Evolutionary conservation across 2,113 vertebrate species (phyloP).

Genomic region (Fregata magnificens): DNA sequence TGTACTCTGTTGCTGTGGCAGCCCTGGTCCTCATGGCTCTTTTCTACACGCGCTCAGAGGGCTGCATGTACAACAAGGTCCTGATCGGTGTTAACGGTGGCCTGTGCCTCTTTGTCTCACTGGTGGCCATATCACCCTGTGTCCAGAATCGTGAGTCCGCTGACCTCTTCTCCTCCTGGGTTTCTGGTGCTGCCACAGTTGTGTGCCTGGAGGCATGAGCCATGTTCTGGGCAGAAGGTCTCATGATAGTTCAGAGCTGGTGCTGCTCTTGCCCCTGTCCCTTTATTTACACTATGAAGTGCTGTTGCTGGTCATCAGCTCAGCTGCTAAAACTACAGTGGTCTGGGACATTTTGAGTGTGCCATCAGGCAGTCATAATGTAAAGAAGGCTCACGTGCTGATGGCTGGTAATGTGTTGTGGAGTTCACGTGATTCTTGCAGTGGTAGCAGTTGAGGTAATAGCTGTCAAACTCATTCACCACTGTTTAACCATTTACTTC

Average conservation of each 20-base stretch:
- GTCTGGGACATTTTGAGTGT: not conserved
- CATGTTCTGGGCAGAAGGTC: not conserved
- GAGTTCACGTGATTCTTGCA: not conserved
- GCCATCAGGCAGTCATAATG: not conserved
- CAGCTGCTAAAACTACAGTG: not conserved
- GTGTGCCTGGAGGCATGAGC: not conserved
- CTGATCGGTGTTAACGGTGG: constrained; percentile 88
- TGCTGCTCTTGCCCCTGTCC: not conserved
- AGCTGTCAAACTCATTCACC: not conserved
- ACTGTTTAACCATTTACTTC: not conserved
- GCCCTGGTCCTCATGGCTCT: constrained; percentile 85
- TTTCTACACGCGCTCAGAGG: constrained; percentile 85
- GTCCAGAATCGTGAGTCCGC: constrained; percentile 88
- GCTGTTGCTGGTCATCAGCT: not conserved
- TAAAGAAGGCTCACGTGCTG: not conserved
- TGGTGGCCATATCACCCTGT: constrained; percentile 89
- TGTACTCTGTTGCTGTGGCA: constrained; percentile 86
- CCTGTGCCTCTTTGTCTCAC: constrained; percentile 87
- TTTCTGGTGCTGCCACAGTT: not conserved
- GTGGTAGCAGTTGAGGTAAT: not conserved
- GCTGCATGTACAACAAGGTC: constrained; percentile 89
- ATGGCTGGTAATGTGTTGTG: not conserved
- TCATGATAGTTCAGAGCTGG: not conserved
- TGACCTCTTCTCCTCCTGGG: not conserved
- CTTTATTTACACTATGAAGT: not conserved